These are phyloP conservation scores for Galagoides demidoff DNA, from an alignment of 2,797 vertebrate genomes.

Conservation along the genomic window DNA sequence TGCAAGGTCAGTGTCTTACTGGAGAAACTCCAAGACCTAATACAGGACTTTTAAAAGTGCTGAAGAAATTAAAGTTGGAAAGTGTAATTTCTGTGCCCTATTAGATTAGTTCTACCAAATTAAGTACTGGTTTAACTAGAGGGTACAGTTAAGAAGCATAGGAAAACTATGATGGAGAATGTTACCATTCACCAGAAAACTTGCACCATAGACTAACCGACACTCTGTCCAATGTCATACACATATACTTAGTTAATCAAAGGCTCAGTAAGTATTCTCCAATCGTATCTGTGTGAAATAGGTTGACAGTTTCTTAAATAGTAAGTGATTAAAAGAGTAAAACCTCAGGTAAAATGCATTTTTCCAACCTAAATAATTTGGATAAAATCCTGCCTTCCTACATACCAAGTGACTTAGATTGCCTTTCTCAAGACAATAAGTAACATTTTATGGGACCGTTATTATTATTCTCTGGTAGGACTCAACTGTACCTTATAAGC, in stretches of 20 bases:
- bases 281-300: not conserved
- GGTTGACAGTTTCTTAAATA: not conserved
- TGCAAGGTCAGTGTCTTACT: not conserved
- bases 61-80: not conserved
- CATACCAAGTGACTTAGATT: not conserved
- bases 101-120: not conserved
- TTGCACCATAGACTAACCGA: not conserved
- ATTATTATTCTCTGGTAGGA: not conserved
- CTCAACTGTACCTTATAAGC: not conserved
- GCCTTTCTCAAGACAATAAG: not conserved
- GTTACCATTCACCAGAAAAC: not conserved
- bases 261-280: not conserved
- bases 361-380: not conserved
- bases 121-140: not conserved
- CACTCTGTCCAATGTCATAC: not conserved
- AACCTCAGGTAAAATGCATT: slow-evolving; percentile 23
- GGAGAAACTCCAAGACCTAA: not conserved
- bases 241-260: not conserved
- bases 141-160: not conserved
- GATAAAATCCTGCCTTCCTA: not conserved
- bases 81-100: not conserved
- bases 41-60: not conserved
- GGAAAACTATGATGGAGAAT: not conserved
- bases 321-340: not conserved
- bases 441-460: not conserved